Percentiles rank a stretch among this genome's conserved stretches.
Conservation (phyloP, 2,113 vertebrate genomes). For the Cyprinodon variegatus region DNA sequence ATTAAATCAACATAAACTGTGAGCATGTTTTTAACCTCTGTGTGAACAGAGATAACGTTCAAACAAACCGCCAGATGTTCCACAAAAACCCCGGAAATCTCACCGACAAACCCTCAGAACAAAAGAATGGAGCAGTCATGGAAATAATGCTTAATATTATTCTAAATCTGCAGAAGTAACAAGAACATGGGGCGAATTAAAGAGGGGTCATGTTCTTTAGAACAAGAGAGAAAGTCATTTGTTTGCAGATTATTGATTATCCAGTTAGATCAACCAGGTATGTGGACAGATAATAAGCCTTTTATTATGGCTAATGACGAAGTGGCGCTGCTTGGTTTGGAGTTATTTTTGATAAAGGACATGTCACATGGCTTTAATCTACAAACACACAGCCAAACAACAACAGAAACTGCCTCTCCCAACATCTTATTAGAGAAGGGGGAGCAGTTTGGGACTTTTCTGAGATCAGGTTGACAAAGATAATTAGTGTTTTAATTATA, state of each 20-base stretch:
- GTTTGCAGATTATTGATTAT: neutral
- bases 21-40: neutral
- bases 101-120: no score
- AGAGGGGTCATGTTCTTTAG: neutral
- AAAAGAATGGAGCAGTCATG: no score
- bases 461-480: neutral
- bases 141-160: neutral
- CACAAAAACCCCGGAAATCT: no score
- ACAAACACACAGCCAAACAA: neutral
- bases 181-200: neutral
- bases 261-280: neutral
- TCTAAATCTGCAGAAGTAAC: neutral
- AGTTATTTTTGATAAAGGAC: no score
- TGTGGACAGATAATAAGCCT: neutral
- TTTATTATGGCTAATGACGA: neutral
- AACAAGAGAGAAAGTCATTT: neutral
- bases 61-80: neutral
- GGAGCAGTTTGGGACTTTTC: neutral
- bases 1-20: neutral
- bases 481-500: neutral
- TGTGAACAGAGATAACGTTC: neutral
- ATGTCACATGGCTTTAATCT: neutral
- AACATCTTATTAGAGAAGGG: neutral
- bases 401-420: neutral
- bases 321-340: no score